Base-by-base conservation (phyloP, 2,888 invertebrate genomes). In the Thalpophila matura region DNA sequence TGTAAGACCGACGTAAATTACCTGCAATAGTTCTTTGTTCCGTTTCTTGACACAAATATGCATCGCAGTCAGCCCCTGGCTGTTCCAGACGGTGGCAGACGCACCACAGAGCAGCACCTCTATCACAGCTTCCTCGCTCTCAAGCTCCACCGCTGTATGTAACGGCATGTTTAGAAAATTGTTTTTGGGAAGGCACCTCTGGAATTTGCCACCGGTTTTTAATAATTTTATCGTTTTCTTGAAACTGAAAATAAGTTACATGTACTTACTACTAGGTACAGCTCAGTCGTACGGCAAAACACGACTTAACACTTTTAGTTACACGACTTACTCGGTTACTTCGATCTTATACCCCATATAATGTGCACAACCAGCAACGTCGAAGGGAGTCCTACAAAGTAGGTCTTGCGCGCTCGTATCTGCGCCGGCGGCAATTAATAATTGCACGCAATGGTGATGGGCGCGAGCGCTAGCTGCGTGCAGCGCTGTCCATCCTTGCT, bases 381-480 rank as follows among this genome's bases (percentile, higher is more conserved):
- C 80, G 0, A 83, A 57, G 4, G 84, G 74, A 0, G 76, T 74
- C 10, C 84, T 64, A 4, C 74, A 66, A 1, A 73, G 50, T 4
- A 73, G 40, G 38, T 83, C 83, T 0, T 58, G 60, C 0, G 63
- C 55, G 5, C 45, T 37, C 0, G 57, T 50, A 1, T 81, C 59
- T 0, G 79, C 79, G 0, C 84, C 84, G 0, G 78, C 81, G 1
- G 84, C 81, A 2, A 84, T 59, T 0, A 84, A 71, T 16, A 82
- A 33, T n/a, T 77, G 59, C 4, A 79, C 71, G 43, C 83, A 77
- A 2, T 71, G 59, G 1, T 83, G 75, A 18, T 93, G 88, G 0
- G 93, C 93, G 46, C 94, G 89, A 10, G 92, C 90, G 29, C 95
- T 91, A 0, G 96, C 96, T 3, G 95, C 89, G 75, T 96, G 96